phyloP scores from a whole-genome alignment of 2,888 invertebrate genomes.

The Aspidapion aeneum region DNA sequence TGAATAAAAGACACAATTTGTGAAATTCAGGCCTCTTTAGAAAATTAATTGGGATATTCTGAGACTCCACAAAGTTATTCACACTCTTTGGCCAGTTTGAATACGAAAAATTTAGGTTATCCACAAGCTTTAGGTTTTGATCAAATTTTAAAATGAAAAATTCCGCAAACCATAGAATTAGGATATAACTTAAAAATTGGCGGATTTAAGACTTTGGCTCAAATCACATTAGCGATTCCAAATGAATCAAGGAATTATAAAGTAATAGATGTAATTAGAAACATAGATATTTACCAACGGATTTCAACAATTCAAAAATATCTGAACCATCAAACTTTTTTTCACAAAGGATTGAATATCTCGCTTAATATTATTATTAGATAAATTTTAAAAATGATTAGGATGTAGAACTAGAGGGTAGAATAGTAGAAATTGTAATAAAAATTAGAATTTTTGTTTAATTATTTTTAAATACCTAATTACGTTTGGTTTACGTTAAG shows the following conservation, averaged over 20 bases:
- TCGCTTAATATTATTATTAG: neutral
- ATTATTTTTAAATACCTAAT: too few species aligned
- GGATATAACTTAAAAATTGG: neutral
- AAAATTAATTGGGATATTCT: neutral
- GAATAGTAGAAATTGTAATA: too few species aligned
- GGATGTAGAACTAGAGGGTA: too few species aligned
- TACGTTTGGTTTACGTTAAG: too few species aligned
- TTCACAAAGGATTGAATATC: neutral
- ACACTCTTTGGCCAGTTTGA: neutral
- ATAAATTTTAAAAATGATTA: too few species aligned
- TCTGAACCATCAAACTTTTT: neutral
- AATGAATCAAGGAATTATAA: neutral
- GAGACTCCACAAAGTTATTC: neutral
- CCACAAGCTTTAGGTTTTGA: too few species aligned
- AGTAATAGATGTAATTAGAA: neutral
- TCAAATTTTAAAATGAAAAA: too few species aligned
- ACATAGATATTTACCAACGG: neutral
- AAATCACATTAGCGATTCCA: neutral
- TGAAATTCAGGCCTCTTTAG: constrained; percentile 43
- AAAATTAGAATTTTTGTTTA: too few species aligned
- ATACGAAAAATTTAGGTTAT: neutral
- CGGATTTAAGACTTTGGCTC: neutral
- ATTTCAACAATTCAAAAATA: neutral
- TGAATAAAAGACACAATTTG: constrained; percentile 72
- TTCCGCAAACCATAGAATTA: neutral